Evolutionary conservation across 2,797 vertebrate genomes (phyloP).

Genomic region (Galago senegalensis): DNA sequence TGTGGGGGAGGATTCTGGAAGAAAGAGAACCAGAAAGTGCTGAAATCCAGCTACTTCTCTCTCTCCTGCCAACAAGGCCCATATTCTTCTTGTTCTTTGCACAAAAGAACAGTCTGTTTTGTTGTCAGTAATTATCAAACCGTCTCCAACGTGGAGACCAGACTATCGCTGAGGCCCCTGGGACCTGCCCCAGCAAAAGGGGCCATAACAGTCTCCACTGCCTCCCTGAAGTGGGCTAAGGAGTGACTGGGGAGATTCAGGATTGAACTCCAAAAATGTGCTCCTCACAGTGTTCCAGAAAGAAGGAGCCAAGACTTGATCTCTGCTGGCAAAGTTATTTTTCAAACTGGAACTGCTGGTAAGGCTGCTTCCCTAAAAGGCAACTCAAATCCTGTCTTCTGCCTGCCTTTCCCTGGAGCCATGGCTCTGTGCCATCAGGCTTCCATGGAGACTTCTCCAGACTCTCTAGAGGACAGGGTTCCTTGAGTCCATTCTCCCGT

Average conservation of each 20-base stretch:
- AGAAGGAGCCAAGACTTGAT: conserved; percentile 38
- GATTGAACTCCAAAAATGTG: conserved; percentile 20
- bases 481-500: background rate
- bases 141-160: background rate
- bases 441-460: conserved; percentile 18
- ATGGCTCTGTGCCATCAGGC: conserved; percentile 65
- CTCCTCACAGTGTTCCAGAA: background rate
- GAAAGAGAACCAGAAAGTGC: background rate
- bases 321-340: conserved; percentile 71
- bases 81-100: background rate
- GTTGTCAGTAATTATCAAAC: background rate
- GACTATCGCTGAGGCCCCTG: background rate
- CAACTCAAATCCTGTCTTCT: conserved; percentile 44
- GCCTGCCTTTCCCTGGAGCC: conserved; percentile 60
- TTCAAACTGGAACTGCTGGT: conserved; percentile 78
- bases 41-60: background rate
- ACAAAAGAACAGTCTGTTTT: background rate
- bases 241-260: background rate
- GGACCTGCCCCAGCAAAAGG: background rate
- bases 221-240: background rate
- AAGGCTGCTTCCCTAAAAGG: conserved; percentile 79
- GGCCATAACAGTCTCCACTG: too few relatives aligned
- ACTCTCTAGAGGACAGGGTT: background rate
- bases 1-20: background rate
- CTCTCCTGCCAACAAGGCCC: background rate